Percentiles rank a stretch among this genome's conserved stretches.
These are phyloP conservation scores for Drosophila kambysellisi DNA, from an alignment of 2,888 invertebrate genomes.

Conservation along the genomic window DNA sequence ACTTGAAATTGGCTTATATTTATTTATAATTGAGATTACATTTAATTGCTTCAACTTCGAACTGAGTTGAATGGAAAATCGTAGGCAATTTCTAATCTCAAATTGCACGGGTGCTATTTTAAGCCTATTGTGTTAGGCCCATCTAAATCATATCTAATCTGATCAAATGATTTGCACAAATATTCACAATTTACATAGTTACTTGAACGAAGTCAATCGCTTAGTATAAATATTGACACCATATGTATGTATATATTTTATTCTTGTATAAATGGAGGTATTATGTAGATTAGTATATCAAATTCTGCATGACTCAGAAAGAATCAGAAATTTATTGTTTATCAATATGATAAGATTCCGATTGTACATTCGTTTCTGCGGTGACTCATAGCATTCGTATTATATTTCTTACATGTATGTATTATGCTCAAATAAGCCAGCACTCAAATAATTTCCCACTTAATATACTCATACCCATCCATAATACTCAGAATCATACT, in stretches of 20 bases:
- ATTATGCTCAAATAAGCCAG: constrained; percentile 37
- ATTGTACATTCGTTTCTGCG: neutral
- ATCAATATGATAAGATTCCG: constrained; percentile 45
- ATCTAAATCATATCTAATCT: constrained; percentile 11
- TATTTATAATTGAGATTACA: neutral
- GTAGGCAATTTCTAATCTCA: neutral
- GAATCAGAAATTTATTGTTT: constrained; percentile 22
- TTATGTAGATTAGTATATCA: constrained; percentile 30
- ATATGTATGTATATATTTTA: neutral
- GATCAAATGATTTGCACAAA: constrained; percentile 12
- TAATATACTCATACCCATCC: neutral
- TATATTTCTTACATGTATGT: neutral
- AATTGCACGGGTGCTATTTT: constrained; percentile 3
- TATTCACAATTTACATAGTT: constrained; percentile 20
- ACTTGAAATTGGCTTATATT: neutral
- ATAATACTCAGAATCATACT: neutral
- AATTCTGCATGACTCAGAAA: constrained; percentile 49
- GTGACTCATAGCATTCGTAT: constrained; percentile 38
- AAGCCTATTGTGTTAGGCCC: constrained; percentile 22
- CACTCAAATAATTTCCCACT: constrained; percentile 35
- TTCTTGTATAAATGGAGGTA: neutral
- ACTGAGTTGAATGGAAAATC: neutral
- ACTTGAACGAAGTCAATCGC: constrained; percentile 3
- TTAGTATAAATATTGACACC: neutral
- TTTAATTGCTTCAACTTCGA: neutral